These are phyloP conservation scores for Allacma fusca DNA, from an alignment of 2,888 invertebrate genomes.

Conservation along the genomic window DNA sequence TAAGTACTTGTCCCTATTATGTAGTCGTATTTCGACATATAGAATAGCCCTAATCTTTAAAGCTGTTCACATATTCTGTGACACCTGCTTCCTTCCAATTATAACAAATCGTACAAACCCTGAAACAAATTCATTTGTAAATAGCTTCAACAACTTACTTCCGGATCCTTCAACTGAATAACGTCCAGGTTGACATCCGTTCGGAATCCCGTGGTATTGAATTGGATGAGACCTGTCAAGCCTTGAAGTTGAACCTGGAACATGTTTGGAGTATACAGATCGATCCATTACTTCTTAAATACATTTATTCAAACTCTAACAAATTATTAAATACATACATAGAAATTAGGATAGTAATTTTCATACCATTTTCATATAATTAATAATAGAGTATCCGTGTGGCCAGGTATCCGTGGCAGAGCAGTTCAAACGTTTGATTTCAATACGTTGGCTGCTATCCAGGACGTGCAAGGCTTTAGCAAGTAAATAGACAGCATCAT, in stretches of 20 bases:
- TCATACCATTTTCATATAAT: slow-evolving; percentile 98
- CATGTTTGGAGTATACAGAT: too few species aligned
- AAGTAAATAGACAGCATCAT: slow-evolving; percentile 93
- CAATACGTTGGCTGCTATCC: slow-evolving; percentile 87
- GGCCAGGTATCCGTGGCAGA: slow-evolving; percentile 91
- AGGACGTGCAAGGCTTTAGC: slow-evolving; percentile 89
- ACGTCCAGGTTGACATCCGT: slow-evolving; percentile 91
- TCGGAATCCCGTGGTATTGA: slow-evolving; percentile 91
- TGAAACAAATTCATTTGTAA: too few species aligned
- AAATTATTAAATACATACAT: too few species aligned
- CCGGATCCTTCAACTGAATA: slow-evolving; percentile 84
- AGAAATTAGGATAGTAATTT: too few species aligned
- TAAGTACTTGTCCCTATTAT: not conserved
- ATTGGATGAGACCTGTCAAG: slow-evolving; percentile 89
- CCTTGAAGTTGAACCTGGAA: slow-evolving; percentile 92
- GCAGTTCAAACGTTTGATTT: slow-evolving; percentile 85
- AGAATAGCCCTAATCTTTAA: too few species aligned
- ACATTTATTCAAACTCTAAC: too few species aligned
- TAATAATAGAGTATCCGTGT: slow-evolving; percentile 91
- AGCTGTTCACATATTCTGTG: too few species aligned
- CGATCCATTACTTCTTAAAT: too few species aligned
- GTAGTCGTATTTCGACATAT: too few species aligned
- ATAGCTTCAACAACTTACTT: slow-evolving; percentile 61
- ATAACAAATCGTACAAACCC: too few species aligned
- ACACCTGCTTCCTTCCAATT: too few species aligned